Evolutionary conservation across 2,888 invertebrate species (phyloP), one percentile per base, ranked within the genome.

Genomic region (Pandemis cinnamomeana): DNA sequence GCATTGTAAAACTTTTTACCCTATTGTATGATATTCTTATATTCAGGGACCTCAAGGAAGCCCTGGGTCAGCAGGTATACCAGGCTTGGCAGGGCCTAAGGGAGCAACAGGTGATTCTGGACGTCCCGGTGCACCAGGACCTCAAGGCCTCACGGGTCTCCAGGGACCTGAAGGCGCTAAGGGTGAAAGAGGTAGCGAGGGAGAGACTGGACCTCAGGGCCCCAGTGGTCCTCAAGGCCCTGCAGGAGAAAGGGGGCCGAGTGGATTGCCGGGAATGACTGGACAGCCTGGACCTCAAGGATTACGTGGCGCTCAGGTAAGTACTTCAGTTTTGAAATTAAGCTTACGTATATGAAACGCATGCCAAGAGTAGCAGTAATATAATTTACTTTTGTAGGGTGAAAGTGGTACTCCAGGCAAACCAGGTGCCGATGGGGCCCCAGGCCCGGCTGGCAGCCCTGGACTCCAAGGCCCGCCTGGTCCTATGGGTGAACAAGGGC

Each of bases 321-420:
- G 96, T 96, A 89, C 10, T 27, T 27, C 10, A 27, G 27, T 27
- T 27, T 55, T 55, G 15, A 2, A 13, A 15, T 5, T 15, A 15
- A 15, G 15, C 7, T n/a, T 13, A 36, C 27, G 2, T 4, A 20
- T 27, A 5, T 27, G 10, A 20, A 27, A 27, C 5, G 5, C 11
- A 58, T 55, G 55, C 27, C 27, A 11, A 51, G 58, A 27, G 58
- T 58, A 7, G n/a, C 74, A 67, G 44, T 42, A 7, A 27, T 6
- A 20, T 55, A 15, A 55, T 7, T 55, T 15, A 36, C 27, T 36
- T 36, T 58, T 41, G 6, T 81, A 96, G 95, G 97, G 97, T 77
- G 97, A 97, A 91, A 94, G 94, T 78, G 98, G 98, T 55, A 86
- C 93, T 66, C 91, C 96, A 63, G 97, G 97, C 0, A 97, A 97